Percentiles rank a stretch among this genome's conserved stretches.
Conservation (phyloP, 1,140 invertebrate species). For the Nebria ingens region DNA sequence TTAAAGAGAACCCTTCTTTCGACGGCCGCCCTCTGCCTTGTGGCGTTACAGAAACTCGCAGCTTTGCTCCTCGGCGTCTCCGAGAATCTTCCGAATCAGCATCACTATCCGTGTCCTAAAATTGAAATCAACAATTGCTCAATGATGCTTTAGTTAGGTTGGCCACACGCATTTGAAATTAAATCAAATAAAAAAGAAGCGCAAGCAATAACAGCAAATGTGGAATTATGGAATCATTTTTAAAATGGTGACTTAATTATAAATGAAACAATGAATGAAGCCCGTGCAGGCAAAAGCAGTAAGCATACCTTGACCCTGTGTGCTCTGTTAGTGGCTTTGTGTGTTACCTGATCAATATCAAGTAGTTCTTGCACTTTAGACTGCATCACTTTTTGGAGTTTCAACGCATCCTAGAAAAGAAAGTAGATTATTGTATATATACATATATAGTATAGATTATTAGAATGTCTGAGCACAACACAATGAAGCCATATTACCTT, state of each 20-base stretch:
- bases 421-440: neutral
- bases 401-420: slow-evolving; percentile 56
- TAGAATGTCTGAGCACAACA: slow-evolving; percentile 12
- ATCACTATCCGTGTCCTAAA: slow-evolving; percentile 44
- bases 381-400: slow-evolving; percentile 74
- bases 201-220: too few relatives aligned
- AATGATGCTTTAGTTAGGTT: too few relatives aligned
- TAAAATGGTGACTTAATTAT: neutral
- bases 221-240: neutral
- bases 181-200: too few relatives aligned
- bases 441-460: neutral
- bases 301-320: slow-evolving; percentile 39
- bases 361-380: slow-evolving; percentile 73
- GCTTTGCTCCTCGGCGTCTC: slow-evolving; percentile 40
- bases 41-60: slow-evolving; percentile 37
- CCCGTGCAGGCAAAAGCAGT: slow-evolving; percentile 21
- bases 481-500: slow-evolving; percentile 43
- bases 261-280: slow-evolving; percentile 12
- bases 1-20: slow-evolving; percentile 53
- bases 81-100: slow-evolving; percentile 36
- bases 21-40: slow-evolving; percentile 33
- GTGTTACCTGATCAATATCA: slow-evolving; percentile 61
- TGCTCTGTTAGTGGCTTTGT: slow-evolving; percentile 41
- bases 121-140: too few relatives aligned
- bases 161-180: too few relatives aligned